A percentile compares a stretch with the other conserved stretches of the same genome.
Conservation (phyloP, 2,888 invertebrate genomes). For the Melangyna quadrimaculata region DNA sequence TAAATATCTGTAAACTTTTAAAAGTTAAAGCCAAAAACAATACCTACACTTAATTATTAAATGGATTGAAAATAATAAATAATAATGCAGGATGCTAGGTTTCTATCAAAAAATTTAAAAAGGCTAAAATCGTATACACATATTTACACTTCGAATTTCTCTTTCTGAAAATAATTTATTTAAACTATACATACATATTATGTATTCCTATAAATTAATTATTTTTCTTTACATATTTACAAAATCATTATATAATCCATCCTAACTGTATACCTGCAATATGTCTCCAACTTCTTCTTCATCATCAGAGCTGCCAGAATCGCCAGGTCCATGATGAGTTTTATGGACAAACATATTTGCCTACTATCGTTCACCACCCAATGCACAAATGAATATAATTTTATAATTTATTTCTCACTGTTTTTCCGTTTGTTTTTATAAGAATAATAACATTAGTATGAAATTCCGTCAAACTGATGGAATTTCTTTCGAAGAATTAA, state of each 20-base stretch:
- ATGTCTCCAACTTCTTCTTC: slow-evolving; percentile 83
- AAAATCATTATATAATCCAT: not conserved
- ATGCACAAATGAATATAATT: slow-evolving; percentile 68
- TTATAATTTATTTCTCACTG: slow-evolving; percentile 16
- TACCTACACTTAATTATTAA: not conserved
- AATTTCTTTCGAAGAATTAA: slow-evolving; percentile 44
- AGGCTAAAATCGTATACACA: not conserved
- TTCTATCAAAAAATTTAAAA: not conserved
- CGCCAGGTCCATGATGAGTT: slow-evolving; percentile 78
- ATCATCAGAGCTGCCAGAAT: slow-evolving; percentile 84
- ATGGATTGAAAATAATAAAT: not conserved
- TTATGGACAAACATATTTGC: slow-evolving; percentile 84
- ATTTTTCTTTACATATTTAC: no score
- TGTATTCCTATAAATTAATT: not conserved
- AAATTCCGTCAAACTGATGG: slow-evolving; percentile 50
- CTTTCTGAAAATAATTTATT: not conserved
- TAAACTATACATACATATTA: not conserved
- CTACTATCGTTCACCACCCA: not conserved
- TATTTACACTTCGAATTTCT: not conserved
- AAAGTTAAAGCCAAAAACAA: no score
- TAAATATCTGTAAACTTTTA: no score
- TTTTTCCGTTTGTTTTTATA: slow-evolving; percentile 15
- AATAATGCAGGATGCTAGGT: no score
- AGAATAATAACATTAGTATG: slow-evolving; percentile 8
- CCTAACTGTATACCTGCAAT: slow-evolving; percentile 77